phyloP scores from a whole-genome alignment of 2,888 invertebrate genomes.

The Eulithis prunata region DNA sequence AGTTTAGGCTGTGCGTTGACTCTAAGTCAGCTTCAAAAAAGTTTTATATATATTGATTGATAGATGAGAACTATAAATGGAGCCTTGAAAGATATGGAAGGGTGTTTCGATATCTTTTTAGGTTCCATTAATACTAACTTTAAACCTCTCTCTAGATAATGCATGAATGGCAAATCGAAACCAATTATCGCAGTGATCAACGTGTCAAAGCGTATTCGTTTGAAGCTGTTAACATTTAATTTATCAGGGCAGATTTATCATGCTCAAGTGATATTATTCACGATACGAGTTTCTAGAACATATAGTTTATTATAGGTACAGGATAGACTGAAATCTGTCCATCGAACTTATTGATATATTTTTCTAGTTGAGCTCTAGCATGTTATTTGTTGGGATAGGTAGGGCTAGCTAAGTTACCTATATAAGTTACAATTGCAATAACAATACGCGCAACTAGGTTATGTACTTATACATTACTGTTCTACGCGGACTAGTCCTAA shows the following conservation, averaged over 20 bases:
- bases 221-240: constrained; percentile 31
- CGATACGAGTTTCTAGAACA: constrained; percentile 24
- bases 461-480: too few species aligned
- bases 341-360: too few species aligned
- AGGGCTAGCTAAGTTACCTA: too few species aligned
- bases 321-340: neutral
- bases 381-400: too few species aligned
- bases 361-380: too few species aligned
- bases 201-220: constrained; percentile 25
- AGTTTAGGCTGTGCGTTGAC: too few species aligned
- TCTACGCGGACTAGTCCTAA: too few species aligned
- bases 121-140: constrained; percentile 15
- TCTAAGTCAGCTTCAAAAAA: too few species aligned
- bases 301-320: neutral
- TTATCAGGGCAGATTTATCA: constrained; percentile 29
- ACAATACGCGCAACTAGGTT: too few species aligned
- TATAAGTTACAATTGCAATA: too few species aligned
- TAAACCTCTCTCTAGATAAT: constrained; percentile 13
- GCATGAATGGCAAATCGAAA: constrained; percentile 24
- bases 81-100: too few species aligned
- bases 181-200: constrained; percentile 26
- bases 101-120: constrained; percentile 10
- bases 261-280: constrained; percentile 21
- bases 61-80: constrained; percentile 10
- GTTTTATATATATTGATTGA: too few species aligned